Evolutionary conservation across 2,888 invertebrate species (phyloP), one percentile per base, ranked within the genome.

Genomic region (Andrena bucephala): DNA sequence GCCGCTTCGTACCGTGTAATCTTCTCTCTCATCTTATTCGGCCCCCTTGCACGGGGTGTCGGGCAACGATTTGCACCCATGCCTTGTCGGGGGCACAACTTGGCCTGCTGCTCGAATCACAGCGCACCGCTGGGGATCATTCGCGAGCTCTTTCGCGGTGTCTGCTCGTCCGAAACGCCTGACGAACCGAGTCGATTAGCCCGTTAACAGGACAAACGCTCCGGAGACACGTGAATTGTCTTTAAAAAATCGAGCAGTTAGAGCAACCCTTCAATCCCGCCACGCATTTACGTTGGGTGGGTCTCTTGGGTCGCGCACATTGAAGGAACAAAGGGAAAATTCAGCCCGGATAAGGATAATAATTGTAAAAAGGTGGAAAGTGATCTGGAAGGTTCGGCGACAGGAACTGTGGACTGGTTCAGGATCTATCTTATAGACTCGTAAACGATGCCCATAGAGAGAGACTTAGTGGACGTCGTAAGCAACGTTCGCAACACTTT

Each of bases 11-110:
- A 89, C 88, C 88, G 88, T 91, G 87, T 90, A 91, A 91, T 91
- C 91, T 91, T 90, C 90, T 91, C 87, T 88, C 90, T 90, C 91
- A 89, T 91, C 90, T 90, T 90, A 90, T 91, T 90, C 90, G 88
- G 87, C 81, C 82, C 89, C 87, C 89, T 90, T 87, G 87, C 88
- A 85, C 89, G 87, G 84, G 86, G 89, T 89, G 91, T 91, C 90
- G 88, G 88, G 83, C 78, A 86, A 88, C 90, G 88, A 90, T 90
- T 90, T 91, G 90, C 91, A 87, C 87, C 87, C 87, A 87, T 87
- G 83, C 83, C 83, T 83, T 77, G 85, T 85, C 75, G 79, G 76
- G 85, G 83, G 83, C 81, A 85, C 16, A 73, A 63, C 24, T 71
- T 59, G 66, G 76, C 77, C 73, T 74, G 78, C 80, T 78, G 70